These are phyloP conservation scores for Brachionichthys hirsutus DNA, from an alignment of 2,113 vertebrate genomes.

Conservation along the genomic window DNA sequence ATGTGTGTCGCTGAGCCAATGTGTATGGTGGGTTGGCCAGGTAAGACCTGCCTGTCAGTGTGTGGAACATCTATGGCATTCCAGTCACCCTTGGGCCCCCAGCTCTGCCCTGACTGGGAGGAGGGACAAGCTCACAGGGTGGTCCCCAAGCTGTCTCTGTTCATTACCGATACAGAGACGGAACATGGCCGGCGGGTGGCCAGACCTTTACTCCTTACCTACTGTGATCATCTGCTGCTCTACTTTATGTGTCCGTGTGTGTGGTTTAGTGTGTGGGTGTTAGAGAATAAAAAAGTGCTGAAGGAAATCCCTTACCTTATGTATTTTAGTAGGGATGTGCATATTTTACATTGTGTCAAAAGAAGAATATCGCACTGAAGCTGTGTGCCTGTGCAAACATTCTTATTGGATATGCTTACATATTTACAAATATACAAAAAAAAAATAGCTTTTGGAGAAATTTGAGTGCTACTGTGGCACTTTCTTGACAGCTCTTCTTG, in stretches of 20 bases:
- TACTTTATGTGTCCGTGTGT: conserved; percentile 29
- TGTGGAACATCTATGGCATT: conserved; percentile 87
- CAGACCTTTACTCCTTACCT: conserved; percentile 85
- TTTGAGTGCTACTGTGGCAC: conserved; percentile 42
- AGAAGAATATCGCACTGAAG: conserved; percentile 30
- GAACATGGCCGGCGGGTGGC: conserved; percentile 88
- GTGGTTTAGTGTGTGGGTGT: conserved; percentile 39
- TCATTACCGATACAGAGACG: conserved; percentile 91
- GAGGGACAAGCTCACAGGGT: conserved; percentile 80
- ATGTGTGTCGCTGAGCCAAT: conserved; percentile 27
- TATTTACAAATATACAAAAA: conserved; percentile 50
- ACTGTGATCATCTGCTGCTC: conserved; percentile 84
- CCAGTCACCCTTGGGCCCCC: conserved; percentile 86
- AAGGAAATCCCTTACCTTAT: conserved; percentile 38
- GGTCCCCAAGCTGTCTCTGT: conserved; percentile 95
- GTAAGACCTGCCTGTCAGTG: conserved; percentile 83
- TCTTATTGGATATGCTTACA: conserved; percentile 24
- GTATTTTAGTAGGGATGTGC: conserved; percentile 32
- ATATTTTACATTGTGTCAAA: conserved; percentile 50
- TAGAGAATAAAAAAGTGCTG: conserved; percentile 29
- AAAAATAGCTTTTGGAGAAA: conserved; percentile 24
- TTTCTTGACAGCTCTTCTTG: conserved; percentile 54
- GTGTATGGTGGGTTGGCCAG: conserved; percentile 80
- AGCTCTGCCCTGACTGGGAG: conserved; percentile 76
- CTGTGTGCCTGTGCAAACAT: conserved; percentile 24